These are phyloP conservation scores for Zenarchopterus dispar DNA, from an alignment of 2,797 vertebrate genomes.

Conservation along the genomic window DNA sequence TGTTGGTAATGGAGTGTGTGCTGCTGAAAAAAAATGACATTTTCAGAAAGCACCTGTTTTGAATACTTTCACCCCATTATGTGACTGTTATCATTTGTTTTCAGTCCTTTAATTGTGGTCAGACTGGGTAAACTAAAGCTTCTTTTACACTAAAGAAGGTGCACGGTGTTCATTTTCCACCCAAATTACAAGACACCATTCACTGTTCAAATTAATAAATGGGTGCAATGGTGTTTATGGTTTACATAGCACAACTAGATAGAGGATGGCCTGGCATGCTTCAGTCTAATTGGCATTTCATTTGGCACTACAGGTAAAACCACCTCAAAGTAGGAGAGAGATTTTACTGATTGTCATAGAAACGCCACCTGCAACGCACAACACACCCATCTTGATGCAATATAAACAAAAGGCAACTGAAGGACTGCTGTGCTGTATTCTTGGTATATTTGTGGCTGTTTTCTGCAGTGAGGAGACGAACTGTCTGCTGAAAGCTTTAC, in stretches of 20 bases:
- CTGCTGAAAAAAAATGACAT: constrained; percentile 1
- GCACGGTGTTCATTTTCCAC: background rate
- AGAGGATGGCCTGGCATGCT: background rate
- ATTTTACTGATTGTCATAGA: background rate
- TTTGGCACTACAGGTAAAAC: background rate
- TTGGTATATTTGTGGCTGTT: too few relatives aligned
- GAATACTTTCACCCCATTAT: background rate
- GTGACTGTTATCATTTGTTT: background rate
- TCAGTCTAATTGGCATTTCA: background rate
- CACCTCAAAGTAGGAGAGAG: background rate
- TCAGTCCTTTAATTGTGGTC: background rate
- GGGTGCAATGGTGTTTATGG: background rate
- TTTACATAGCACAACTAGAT: background rate
- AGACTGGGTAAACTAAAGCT: background rate
- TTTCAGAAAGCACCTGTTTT: background rate
- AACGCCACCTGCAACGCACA: background rate
- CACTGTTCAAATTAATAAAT: background rate
- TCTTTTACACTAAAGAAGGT: background rate
- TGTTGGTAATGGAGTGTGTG: background rate
- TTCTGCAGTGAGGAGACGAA: too few relatives aligned
- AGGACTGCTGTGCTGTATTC: too few relatives aligned
- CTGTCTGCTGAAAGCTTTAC: too few relatives aligned
- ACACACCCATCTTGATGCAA: background rate
- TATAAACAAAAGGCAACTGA: background rate
- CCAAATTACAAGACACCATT: constrained; percentile 1